Conservation (phyloP, 2,888 invertebrate genomes). For the Himalopsyche japonica region DNA sequence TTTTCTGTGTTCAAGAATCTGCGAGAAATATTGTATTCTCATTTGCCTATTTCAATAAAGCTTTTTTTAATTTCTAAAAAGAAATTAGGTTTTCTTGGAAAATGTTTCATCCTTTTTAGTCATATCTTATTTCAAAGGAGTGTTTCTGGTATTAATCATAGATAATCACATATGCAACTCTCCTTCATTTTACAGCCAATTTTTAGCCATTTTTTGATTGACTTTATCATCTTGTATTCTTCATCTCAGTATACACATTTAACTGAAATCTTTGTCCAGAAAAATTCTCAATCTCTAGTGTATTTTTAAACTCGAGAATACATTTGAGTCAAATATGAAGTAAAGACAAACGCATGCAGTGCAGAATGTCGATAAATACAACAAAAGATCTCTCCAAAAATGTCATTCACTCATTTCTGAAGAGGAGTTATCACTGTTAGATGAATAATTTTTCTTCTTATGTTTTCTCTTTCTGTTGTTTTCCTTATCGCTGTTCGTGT, state of each 20-base stretch:
- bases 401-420: conserved; percentile 34
- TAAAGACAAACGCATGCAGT: conserved; percentile 21
- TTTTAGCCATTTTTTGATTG: not conserved
- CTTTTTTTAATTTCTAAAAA: too few species aligned
- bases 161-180: not conserved
- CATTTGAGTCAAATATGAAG: conserved; percentile 24
- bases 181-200: not conserved
- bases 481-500: conserved; percentile 19
- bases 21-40: too few species aligned
- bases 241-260: not conserved
- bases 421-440: conserved; percentile 18
- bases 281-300: not conserved
- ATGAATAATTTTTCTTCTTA: conserved; percentile 7
- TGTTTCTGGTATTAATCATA: not conserved
- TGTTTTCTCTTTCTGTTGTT: not conserved
- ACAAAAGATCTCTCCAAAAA: conserved; percentile 26
- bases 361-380: conserved; percentile 15
- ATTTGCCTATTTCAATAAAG: too few species aligned
- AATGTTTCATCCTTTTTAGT: too few species aligned
- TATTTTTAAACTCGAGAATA: conserved; percentile 8
- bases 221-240: not conserved
- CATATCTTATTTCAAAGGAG: not conserved
- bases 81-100: too few species aligned
- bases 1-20: too few species aligned
- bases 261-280: not conserved